Percentiles rank a stretch among this genome's conserved stretches.
These are phyloP conservation scores for Rhinatrema bivittatum DNA, from an alignment of 2,797 vertebrate species.

Conservation along the genomic window DNA sequence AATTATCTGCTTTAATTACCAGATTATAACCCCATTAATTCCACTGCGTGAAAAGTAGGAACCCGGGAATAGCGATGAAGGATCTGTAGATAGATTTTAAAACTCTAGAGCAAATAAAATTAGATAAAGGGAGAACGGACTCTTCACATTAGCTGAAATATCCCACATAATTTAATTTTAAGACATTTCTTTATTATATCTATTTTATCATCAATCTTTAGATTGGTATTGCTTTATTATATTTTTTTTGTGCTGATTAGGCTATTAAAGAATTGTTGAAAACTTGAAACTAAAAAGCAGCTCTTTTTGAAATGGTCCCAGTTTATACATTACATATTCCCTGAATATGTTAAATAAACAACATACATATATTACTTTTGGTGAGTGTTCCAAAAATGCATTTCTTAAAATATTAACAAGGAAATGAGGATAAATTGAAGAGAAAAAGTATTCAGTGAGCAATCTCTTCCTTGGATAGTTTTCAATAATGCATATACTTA, in stretches of 20 bases:
- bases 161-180: slow-evolving; percentile 37
- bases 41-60: slow-evolving; percentile 40
- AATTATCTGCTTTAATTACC: slow-evolving; percentile 62
- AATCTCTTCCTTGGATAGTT: slow-evolving; percentile 34
- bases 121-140: neutral
- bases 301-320: slow-evolving; percentile 39
- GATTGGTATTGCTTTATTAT: neutral
- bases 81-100: slow-evolving; percentile 46
- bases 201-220: neutral
- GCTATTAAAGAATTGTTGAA: slow-evolving; percentile 15
- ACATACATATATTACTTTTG: slow-evolving; percentile 74
- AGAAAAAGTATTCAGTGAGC: too few species aligned
- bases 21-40: slow-evolving; percentile 69
- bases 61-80: slow-evolving; percentile 44
- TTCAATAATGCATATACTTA: slow-evolving; percentile 55
- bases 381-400: slow-evolving; percentile 57
- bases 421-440: slow-evolving; percentile 46
- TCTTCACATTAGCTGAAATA: slow-evolving; percentile 14
- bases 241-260: slow-evolving; percentile 5
- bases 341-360: slow-evolving; percentile 62
- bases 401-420: slow-evolving; percentile 60
- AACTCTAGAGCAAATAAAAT: slow-evolving; percentile 45
- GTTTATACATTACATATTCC: slow-evolving; percentile 69
- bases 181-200: slow-evolving; percentile 27
- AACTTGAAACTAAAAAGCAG: slow-evolving; percentile 29